Conservation (phyloP, 1,140 invertebrate species). For the Palaemon carinicauda region DNA sequence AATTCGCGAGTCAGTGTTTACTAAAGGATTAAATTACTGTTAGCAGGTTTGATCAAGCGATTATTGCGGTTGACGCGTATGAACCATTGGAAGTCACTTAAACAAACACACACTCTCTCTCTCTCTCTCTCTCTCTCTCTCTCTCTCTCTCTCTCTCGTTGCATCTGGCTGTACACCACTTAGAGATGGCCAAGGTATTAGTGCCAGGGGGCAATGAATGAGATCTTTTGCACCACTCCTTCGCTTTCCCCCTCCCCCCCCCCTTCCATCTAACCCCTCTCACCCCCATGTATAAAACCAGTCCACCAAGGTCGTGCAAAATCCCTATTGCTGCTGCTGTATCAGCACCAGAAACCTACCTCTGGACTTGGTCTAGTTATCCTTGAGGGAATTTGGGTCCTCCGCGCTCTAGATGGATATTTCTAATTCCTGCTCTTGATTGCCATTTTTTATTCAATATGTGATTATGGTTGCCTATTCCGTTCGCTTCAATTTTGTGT, state of each 20-base stretch:
- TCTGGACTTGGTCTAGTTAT: background rate
- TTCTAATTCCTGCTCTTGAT: no score
- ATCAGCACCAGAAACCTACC: background rate
- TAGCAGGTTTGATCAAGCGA: no score
- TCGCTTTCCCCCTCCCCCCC: no score
- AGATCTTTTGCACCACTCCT: background rate
- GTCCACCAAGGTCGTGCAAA: background rate
- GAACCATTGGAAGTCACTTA: background rate
- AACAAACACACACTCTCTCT: background rate
- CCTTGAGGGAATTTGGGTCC: no score
- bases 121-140: background rate
- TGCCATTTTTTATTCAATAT: no score
- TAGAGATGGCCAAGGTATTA: background rate
- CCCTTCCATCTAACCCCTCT: background rate
- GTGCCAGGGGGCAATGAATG: constrained; percentile 5
- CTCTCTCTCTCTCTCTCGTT: background rate
- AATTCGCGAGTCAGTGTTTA: no score
- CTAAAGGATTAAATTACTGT: no score
- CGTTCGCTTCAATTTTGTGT: no score
- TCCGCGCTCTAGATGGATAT: no score
- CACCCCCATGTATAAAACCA: background rate
- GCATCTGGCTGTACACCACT: background rate
- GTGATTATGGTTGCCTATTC: no score
- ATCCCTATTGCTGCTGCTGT: background rate
- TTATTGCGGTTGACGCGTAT: no score